These are phyloP conservation scores for Drosophila setifemur DNA, from an alignment of 1,140 invertebrate species.

Conservation along the genomic window DNA sequence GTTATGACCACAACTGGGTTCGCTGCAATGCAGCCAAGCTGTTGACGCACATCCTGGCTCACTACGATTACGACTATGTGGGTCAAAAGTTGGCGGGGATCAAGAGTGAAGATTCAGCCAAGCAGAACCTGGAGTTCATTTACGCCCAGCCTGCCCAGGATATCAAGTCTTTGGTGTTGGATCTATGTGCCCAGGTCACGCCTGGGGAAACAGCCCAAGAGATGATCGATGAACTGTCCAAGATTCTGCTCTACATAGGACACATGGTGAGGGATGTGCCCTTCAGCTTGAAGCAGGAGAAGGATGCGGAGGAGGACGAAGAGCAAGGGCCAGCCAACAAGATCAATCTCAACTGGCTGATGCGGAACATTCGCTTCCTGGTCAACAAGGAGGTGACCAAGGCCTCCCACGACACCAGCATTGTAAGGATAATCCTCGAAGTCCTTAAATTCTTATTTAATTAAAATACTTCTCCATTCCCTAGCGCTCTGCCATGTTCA, in stretches of 20 bases:
- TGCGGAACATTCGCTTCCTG: conserved; percentile 84
- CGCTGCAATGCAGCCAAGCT: conserved; percentile 89
- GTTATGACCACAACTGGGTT: conserved; percentile 86
- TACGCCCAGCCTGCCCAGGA: conserved; percentile 85
- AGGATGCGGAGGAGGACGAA: conserved; percentile 7
- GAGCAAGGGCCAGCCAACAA: conserved; percentile 39
- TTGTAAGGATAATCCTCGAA: conserved; percentile 79
- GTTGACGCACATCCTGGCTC: conserved; percentile 87
- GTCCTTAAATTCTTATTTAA: not conserved
- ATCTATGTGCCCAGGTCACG: conserved; percentile 89
- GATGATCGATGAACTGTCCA: conserved; percentile 87
- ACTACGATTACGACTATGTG: conserved; percentile 84
- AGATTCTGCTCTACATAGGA: conserved; percentile 88
- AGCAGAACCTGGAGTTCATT: conserved; percentile 83
- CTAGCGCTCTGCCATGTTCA: conserved; percentile 87
- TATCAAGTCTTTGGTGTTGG: conserved; percentile 87
- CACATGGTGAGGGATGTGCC: conserved; percentile 85
- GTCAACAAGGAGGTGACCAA: conserved; percentile 85
- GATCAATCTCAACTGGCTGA: conserved; percentile 84
- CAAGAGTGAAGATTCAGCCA: conserved; percentile 31
- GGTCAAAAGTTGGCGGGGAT: conserved; percentile 68
- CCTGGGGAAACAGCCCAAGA: conserved; percentile 84
- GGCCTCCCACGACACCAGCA: conserved; percentile 82
- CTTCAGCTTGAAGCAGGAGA: conserved; percentile 65
- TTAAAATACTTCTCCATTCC: conserved; percentile 8